Base-by-base conservation (phyloP, 2,888 invertebrate genomes). In the Lycocerus yunnanus region DNA sequence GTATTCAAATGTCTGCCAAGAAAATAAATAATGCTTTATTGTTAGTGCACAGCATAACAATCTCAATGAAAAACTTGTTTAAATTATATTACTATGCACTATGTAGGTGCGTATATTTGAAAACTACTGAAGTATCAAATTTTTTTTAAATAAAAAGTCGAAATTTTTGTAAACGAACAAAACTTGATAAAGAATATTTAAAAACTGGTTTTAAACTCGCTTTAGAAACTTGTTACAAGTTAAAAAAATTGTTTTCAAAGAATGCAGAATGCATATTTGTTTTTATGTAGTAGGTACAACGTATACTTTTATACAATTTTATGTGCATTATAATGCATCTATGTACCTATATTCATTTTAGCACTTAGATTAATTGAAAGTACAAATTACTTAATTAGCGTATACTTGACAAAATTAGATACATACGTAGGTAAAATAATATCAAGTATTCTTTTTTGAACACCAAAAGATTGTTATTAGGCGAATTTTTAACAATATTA, bases 1-100 rank as follows among this genome's bases (percentile, higher is more conserved):
- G 61, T 18, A 16, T 63, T 63, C 20, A 63, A 63, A 63, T 63
- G 61, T 18, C 61, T 63, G 61, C 61, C 61, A 63, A 63, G 61
- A 18, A 13, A 63, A 63, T 63, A 63, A 63, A 63, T n/a, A n/a
- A n/a, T 63, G 20, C n/a, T 20, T n/a, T 43, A n/a, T n/a, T 43
- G 43, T 43, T 43, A 43, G n/a, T 43, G 43, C n/a, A 43, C n/a
- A 43, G 43, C n/a, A n/a, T n/a, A 43, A 43, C 43, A 43, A 43
- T 43, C n/a, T n/a, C 8, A 43, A 43, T 43, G 6, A n/a, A n/a
- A 43, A 43, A n/a, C n/a, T 43, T 43, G n/a, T 43, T 43, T n/a
- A 43, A 43, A n/a, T n/a, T 43, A 43, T 24, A 24, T 24, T 24
- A 9, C n/a, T 24, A 24, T n/a, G n/a, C n/a, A n/a, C n/a, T n/a